phyloP scores from a whole-genome alignment of 2,797 vertebrate species.

The Chelonia mydas region DNA sequence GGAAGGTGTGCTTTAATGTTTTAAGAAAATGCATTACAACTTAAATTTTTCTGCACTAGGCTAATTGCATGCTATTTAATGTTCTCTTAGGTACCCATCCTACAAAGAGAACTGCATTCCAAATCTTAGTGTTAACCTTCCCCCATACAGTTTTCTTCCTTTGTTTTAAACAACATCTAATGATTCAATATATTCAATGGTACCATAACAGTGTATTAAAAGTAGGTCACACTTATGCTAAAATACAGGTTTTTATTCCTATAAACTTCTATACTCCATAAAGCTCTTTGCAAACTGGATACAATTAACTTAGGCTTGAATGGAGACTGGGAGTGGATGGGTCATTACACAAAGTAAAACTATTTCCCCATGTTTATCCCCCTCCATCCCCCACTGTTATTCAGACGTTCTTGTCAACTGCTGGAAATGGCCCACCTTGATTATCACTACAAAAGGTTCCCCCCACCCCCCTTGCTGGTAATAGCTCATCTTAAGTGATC shows the following conservation, averaged over 20 bases:
- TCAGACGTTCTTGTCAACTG: too few species aligned
- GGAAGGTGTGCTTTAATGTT: neutral
- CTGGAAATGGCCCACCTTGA: too few species aligned
- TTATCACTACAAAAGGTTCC: too few species aligned
- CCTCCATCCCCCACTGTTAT: too few species aligned
- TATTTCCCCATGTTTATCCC: too few species aligned
- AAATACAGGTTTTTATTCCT: accelerated
- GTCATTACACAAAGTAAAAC: too few species aligned
- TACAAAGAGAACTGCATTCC: neutral
- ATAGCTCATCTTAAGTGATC: too few species aligned
- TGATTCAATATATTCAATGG: accelerated
- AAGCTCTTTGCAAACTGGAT: neutral
- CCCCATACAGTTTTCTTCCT: neutral
- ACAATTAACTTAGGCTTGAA: too few species aligned
- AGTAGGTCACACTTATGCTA: neutral
- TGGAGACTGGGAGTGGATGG: too few species aligned
- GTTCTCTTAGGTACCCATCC: neutral
- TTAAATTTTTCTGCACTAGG: neutral
- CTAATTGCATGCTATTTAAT: accelerated
- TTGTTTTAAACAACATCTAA: neutral
- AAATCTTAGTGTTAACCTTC: neutral
- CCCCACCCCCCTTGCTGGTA: too few species aligned
- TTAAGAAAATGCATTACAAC: neutral
- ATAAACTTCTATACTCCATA: accelerated
- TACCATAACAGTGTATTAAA: accelerated